Evolutionary conservation across 2,888 invertebrate species (phyloP), one percentile per base, ranked within the genome.

Genomic region (Chouioia cunea): DNA sequence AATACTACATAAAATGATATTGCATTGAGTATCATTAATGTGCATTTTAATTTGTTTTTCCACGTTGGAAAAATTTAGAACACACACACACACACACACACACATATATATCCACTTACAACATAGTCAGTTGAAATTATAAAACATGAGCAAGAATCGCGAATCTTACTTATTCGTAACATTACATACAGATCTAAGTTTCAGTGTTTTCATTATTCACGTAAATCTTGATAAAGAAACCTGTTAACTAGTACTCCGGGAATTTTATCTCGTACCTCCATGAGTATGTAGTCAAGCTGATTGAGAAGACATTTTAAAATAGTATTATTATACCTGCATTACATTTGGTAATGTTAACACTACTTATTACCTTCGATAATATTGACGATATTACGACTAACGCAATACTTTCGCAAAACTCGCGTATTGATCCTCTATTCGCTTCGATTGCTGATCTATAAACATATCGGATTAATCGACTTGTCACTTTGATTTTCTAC

Each of bases 251-350:
- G 48, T 12, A 14, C 59, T 60, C 8, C 43, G 18, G 47, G 50
- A 48, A 46, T 64, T 47, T 22, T 43, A 57, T 20, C 50, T 10
- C 16, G 46, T 63, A 63, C 57, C 52, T 16, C 27, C 65, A 36
- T 65, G 50, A 60, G 48, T 60, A 56, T 60, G 60, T 50, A 64
- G 58, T 70, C 47, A 60, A 70, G 50, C 57, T 59, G 60, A 65
- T 36, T 36, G 10, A 70, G 65, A 70, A 65, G 70, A 70, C 57
- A 43, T 70, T 4, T 43, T 59, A 50, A 60, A 65, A 59, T 65
- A 70, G 54, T 70, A 65, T 56, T 60, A 15, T 36, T 60, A 65
- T 70, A 70, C 50, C 65, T 65, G 65, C 60, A 48, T 44, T 70
- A 70, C n/a, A 56, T 60, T 60, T 65, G 70, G 70, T 70, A 70